A percentile compares a stretch with the other conserved stretches of the same genome.
Conservation (phyloP, 2,113 vertebrate genomes). For the Poecile atricapillus region DNA sequence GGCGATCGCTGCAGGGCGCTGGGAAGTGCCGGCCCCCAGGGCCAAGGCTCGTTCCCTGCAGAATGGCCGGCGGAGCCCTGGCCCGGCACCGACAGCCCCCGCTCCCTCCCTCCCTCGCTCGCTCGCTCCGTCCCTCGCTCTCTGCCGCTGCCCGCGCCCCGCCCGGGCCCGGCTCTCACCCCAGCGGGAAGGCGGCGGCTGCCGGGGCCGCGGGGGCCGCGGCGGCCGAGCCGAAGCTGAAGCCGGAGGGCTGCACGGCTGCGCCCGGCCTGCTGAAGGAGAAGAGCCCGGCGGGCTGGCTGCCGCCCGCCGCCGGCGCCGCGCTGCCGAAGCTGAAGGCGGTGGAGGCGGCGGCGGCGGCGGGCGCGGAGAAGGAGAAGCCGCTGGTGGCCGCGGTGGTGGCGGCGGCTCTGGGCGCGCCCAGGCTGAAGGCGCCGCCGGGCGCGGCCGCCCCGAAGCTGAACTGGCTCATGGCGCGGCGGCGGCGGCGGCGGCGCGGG, state of each 20-base stretch:
- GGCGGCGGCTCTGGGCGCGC: not conserved
- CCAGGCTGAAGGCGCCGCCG: not conserved
- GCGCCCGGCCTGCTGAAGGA: not conserved
- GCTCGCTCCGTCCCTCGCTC: not conserved
- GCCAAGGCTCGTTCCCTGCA: not conserved
- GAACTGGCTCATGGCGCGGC: not conserved
- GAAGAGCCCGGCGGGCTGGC: not conserved
- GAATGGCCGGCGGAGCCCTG: not conserved
- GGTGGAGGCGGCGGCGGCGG: not conserved
- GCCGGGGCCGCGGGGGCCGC: not conserved
- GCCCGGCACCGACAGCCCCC: too few relatives aligned
- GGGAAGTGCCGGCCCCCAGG: fast-evolving
- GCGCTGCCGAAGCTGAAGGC: not conserved
- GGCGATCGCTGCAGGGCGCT: not conserved
- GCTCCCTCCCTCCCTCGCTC: too few relatives aligned
- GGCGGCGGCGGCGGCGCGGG: too few relatives aligned
- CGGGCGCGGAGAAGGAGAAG: not conserved
- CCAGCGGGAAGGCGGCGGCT: not conserved
- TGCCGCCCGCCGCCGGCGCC: not conserved
- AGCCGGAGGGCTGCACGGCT: not conserved
- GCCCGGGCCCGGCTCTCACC: not conserved
- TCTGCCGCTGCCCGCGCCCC: not conserved
- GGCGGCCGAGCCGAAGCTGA: not conserved
- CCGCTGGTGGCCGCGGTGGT: not conserved
- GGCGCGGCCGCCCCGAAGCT: not conserved